phyloP scores from a whole-genome alignment of 1,140 invertebrate species.

The Pseudomyrmex flavicornis region DNA sequence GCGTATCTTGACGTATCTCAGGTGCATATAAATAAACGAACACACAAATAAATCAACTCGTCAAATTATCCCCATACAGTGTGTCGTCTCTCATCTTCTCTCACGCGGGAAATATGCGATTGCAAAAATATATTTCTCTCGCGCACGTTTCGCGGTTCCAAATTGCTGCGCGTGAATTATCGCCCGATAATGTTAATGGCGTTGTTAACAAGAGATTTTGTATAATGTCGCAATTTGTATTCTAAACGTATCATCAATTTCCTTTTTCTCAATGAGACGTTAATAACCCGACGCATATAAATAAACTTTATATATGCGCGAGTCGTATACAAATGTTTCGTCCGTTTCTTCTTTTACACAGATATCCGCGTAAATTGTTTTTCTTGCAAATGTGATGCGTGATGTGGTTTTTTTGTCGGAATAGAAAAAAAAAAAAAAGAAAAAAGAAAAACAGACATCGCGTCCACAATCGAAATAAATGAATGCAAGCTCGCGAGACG shows the following conservation, averaged over 20 bases:
- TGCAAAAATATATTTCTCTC: conserved; percentile 2
- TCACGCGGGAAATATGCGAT: not conserved
- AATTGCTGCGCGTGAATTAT: not conserved
- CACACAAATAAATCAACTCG: conserved; percentile 9
- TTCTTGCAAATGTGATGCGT: too few species aligned
- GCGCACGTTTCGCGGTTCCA: not conserved
- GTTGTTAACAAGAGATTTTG: not conserved
- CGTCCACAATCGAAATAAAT: conserved; percentile 12
- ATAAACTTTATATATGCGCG: not conserved
- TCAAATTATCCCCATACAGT: not conserved
- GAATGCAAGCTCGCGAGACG: conserved; percentile 2
- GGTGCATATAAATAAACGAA: conserved; percentile 5
- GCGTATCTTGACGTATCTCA: not conserved
- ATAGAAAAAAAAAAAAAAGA: too few species aligned
- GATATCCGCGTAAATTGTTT: too few species aligned
- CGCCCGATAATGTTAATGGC: not conserved
- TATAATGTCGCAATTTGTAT: not conserved
- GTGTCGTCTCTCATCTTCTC: not conserved
- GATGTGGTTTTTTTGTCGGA: not conserved
- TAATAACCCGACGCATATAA: not conserved
- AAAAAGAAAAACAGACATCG: not conserved
- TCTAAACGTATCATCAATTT: not conserved
- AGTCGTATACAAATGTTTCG: too few species aligned
- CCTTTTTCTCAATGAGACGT: not conserved
- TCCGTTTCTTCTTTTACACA: too few species aligned